These are phyloP conservation scores for Sitta europaea DNA, from an alignment of 2,113 vertebrate genomes.

Conservation along the genomic window DNA sequence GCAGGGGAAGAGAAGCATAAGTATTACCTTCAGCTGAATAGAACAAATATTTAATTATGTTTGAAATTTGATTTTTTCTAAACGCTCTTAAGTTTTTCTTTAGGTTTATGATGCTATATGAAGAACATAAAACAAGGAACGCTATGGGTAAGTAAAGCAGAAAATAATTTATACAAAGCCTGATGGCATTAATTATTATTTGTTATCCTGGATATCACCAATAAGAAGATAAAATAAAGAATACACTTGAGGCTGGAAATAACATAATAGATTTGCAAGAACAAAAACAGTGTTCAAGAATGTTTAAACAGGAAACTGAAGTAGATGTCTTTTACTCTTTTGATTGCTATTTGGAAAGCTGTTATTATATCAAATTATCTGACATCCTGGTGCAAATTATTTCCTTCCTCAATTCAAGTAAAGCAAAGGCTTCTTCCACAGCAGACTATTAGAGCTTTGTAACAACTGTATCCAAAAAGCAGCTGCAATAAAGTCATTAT, in stretches of 20 bases:
- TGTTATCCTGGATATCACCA: not conserved
- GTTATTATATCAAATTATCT: constrained; percentile 54
- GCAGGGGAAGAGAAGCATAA: not conserved
- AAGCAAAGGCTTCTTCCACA: not conserved
- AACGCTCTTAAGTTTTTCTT: not conserved
- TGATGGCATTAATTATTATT: not conserved
- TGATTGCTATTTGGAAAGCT: constrained; percentile 16
- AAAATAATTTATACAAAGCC: not conserved
- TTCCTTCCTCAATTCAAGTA: constrained; percentile 69
- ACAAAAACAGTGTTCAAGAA: not conserved
- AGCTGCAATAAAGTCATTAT: not conserved
- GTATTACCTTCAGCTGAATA: not conserved
- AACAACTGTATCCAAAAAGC: not conserved
- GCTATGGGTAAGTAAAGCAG: not conserved
- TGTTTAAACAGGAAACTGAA: not conserved
- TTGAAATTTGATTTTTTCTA: not conserved
- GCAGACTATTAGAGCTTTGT: not conserved
- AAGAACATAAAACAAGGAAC: not conserved
- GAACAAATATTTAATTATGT: not conserved
- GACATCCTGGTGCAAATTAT: constrained; percentile 51
- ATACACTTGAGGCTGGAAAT: not conserved
- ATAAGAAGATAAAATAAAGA: not conserved
- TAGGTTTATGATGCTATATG: not conserved
- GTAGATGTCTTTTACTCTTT: not conserved
- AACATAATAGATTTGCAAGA: not conserved